Evolutionary conservation across 2,888 invertebrate genomes (phyloP).

Genomic region (Camponotus fellah): DNA sequence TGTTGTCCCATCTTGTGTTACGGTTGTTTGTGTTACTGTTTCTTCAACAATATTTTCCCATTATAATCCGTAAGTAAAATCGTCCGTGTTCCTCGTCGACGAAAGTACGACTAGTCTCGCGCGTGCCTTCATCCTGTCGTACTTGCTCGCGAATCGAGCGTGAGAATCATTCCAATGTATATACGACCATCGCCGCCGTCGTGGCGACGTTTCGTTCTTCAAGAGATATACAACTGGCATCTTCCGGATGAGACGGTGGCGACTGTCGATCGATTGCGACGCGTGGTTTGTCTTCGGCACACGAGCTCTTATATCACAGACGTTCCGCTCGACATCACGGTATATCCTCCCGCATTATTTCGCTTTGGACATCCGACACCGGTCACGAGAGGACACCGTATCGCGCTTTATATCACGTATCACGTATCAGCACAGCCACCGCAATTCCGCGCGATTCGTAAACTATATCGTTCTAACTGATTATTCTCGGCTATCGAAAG

Average conservation of each 20-base stretch:
- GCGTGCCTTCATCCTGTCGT: conserved; percentile 55
- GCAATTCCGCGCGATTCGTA: neutral
- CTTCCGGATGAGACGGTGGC: conserved; percentile 37
- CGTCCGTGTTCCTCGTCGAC: conserved; percentile 6
- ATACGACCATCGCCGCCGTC: conserved; percentile 17
- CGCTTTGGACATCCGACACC: neutral
- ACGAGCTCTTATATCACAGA: conserved; percentile 4
- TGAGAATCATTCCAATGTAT: conserved; percentile 17
- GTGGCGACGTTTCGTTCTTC: conserved; percentile 23
- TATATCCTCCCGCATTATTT: neutral
- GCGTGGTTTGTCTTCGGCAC: conserved; percentile 5
- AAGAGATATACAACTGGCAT: conserved; percentile 17
- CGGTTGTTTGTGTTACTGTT: too few species aligned
- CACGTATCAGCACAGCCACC: neutral
- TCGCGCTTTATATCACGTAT: neutral
- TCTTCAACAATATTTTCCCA: conserved; percentile 42
- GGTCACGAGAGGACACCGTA: neutral
- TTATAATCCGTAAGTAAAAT: conserved; percentile 33
- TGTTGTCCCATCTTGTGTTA: conserved; percentile 82
- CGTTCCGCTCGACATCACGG: neutral
- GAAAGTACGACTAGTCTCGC: conserved; percentile 20
- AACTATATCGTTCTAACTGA: neutral
- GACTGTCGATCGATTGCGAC: conserved; percentile 25
- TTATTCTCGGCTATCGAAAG: neutral
- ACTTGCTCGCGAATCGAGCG: conserved; percentile 2